Evolutionary conservation across 2,113 vertebrate genomes (phyloP).

Genomic region (Choloepus hoffmanni): DNA sequence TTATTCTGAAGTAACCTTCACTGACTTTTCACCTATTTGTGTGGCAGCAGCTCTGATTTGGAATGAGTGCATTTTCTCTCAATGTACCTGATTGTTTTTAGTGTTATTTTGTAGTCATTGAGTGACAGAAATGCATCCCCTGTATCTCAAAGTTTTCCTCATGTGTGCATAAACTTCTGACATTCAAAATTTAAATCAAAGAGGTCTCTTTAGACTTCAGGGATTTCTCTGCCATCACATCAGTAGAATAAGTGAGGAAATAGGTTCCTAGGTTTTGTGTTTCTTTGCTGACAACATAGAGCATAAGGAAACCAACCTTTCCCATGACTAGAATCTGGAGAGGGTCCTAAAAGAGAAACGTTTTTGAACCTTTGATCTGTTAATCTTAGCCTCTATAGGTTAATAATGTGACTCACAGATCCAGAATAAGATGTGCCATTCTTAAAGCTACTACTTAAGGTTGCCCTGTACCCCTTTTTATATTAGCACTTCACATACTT

Average conservation of each 20-base stretch:
- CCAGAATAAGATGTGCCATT: background rate
- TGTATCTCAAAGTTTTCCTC: background rate
- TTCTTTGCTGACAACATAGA: background rate
- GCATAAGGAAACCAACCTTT: background rate
- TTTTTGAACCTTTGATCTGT: background rate
- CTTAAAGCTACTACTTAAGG: slow-evolving; percentile 1
- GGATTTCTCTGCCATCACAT: background rate
- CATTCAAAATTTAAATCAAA: background rate
- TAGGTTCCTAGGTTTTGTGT: background rate
- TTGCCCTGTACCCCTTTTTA: background rate
- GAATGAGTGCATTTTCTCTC: background rate
- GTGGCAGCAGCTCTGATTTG: background rate
- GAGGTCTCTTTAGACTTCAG: background rate
- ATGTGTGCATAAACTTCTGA: background rate
- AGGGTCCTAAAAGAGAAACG: background rate
- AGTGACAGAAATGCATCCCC: background rate
- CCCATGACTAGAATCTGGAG: background rate
- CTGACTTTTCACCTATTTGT: background rate
- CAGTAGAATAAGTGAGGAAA: slow-evolving; percentile 1
- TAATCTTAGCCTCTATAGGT: background rate
- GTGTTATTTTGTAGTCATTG: background rate
- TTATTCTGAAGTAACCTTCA: background rate
- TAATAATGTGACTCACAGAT: background rate
- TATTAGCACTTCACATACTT: background rate
- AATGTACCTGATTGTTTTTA: background rate